These are phyloP conservation scores for Argyresthia albistria DNA, from an alignment of 2,888 invertebrate species.

Conservation along the genomic window DNA sequence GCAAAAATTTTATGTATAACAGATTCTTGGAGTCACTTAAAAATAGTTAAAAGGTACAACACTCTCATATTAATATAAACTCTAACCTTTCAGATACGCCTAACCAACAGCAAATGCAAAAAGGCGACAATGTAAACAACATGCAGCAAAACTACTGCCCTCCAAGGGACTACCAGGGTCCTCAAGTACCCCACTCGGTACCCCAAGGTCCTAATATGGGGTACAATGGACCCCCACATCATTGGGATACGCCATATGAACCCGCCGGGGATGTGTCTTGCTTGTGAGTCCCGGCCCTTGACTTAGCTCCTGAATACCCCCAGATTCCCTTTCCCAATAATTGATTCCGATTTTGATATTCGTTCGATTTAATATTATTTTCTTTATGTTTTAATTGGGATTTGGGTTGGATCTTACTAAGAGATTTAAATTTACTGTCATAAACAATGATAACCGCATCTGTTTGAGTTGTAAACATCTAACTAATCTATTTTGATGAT, in stretches of 20 bases:
- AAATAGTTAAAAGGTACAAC: no score
- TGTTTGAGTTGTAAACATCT: not conserved
- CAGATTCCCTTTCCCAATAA: constrained; percentile 19
- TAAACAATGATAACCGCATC: not conserved
- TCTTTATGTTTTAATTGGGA: not conserved
- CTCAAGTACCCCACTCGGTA: constrained; percentile 22
- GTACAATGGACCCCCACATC: constrained; percentile 41
- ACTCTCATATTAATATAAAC: not conserved
- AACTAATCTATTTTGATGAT: not conserved
- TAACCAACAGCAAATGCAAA: constrained; percentile 49
- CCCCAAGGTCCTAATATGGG: constrained; percentile 31
- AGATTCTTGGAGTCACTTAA: no score
- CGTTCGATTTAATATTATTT: constrained; percentile 6
- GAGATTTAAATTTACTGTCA: not conserved
- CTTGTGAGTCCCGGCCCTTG: constrained; percentile 67
- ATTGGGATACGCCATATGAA: constrained; percentile 62
- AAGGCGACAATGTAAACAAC: constrained; percentile 72
- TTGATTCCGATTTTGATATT: constrained; percentile 1
- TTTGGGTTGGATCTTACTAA: not conserved
- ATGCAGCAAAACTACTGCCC: constrained; percentile 53
- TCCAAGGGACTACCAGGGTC: constrained; percentile 50
- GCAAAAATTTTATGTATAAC: no score
- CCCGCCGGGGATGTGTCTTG: constrained; percentile 65
- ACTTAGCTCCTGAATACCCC: constrained; percentile 33
- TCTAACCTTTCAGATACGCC: constrained; percentile 55